Conservation (phyloP, 2,797 vertebrate genomes). For the Pagetopsis macropterus region DNA sequence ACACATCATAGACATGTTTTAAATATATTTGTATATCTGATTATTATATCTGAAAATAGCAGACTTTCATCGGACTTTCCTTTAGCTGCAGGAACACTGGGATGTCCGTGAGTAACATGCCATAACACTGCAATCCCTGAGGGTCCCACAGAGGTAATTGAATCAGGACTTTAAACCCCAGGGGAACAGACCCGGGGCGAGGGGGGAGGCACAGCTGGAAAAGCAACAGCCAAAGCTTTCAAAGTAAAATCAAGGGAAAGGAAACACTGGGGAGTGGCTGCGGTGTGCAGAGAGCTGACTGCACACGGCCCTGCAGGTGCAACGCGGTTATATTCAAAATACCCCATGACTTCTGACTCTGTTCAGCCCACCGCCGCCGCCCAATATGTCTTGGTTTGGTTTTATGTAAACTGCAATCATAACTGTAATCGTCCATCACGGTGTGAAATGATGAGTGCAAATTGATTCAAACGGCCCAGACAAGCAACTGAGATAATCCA, state of each 20-base stretch:
- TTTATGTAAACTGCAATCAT: conserved; percentile 34
- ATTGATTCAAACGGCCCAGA: conserved; percentile 15
- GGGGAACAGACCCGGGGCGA: conserved; percentile 53
- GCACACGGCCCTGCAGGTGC: conserved; percentile 60
- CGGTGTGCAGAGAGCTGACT: conserved; percentile 58
- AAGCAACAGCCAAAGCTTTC: conserved; percentile 70
- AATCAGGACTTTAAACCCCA: conserved; percentile 73
- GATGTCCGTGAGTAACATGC: conserved; percentile 70
- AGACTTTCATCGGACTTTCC: too few relatives aligned
- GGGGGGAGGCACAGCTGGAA: conserved; percentile 77
- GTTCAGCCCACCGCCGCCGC: conserved; percentile 6
- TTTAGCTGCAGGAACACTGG: too few relatives aligned
- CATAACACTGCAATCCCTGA: conserved; percentile 46
- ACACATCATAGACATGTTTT: too few relatives aligned
- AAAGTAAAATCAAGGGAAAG: conserved; percentile 45
- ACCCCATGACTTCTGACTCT: neutral
- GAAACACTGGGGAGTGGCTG: conserved; percentile 56
- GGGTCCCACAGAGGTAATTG: conserved; percentile 69
- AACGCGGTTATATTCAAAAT: conserved; percentile 42
- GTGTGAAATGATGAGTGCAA: conserved; percentile 33
- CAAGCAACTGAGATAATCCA: conserved; percentile 29
- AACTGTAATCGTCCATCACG: conserved; percentile 19
- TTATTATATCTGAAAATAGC: too few relatives aligned
- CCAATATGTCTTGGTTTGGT: conserved; percentile 5
- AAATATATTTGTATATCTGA: too few relatives aligned